Evolutionary conservation across 2,113 vertebrate species (phyloP), one percentile per base, ranked within the genome.

Genomic region (Macroglossus sobrinus): DNA sequence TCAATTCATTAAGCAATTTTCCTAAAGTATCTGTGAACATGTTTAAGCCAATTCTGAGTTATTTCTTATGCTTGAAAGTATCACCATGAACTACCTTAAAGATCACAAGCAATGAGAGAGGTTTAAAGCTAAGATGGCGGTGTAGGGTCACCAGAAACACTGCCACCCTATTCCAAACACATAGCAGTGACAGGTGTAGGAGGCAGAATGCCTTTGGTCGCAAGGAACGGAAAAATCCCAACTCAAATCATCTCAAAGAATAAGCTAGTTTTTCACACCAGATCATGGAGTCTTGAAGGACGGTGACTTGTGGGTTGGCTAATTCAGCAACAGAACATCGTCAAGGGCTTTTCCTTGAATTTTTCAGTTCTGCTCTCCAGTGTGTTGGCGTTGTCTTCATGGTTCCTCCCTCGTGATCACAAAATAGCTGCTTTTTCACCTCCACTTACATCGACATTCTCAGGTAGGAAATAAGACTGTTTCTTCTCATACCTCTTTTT

Each of bases 111-210:
- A 18, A 47, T 7, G 10, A n/a, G 45, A 18, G n/a, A 28, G 40
- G 50, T 15, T 82, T 26, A 14, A 78, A 95, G 28, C 55, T 16
- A 35, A 45, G 69, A 38, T 50, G 72, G 30, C 53, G 33, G 28
- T 10, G 4, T 2, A 26, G 4, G 6, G 22, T 89, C 38, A 26
- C 0, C 26, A 3, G 15, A 5, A 12, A 33, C 24, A 26, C 8
- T 14, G 18, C 19, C 33, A 47, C 38, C 8, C 7, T 7, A 7
- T 28, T 22, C 24, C 18, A 64, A 69, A 33, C 43, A 82, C 22
- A 22, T 0, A 30, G 12, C 3, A 2, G 8, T 8, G 3, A 4
- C 4, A 66, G 40, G 12, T 8, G 5, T 1, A 0, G 8, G 2
- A 7, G 26, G 63, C n/a, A 53, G 71, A 4, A 69, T 53, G 16